phyloP scores from a whole-genome alignment of 1,140 invertebrate genomes.

The Drosophila jambulina region DNA sequence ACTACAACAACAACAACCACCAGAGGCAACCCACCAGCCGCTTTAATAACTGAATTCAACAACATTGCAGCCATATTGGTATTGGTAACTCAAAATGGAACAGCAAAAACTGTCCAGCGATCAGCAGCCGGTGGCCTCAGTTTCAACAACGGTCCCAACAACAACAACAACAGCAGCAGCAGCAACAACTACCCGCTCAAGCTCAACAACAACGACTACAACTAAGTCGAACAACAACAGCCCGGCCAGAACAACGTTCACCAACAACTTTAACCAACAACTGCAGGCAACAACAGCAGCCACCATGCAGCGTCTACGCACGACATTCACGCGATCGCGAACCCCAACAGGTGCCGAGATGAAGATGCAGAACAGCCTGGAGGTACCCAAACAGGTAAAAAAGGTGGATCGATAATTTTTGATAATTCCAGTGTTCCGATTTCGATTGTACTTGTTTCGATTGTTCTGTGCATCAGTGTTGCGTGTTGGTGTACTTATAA shows the following conservation, averaged over 20 bases:
- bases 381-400: constrained; percentile 93
- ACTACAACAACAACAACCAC: constrained; percentile 6
- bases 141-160: constrained; percentile 2
- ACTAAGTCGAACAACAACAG: constrained; percentile 10
- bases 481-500: constrained; percentile 6
- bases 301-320: constrained; percentile 91
- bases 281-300: constrained; percentile 18
- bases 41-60: constrained; percentile 2
- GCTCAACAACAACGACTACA: constrained; percentile 6
- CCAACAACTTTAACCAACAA: constrained; percentile 33
- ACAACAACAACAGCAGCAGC: constrained; percentile 5
- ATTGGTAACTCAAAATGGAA: constrained; percentile 7
- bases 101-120: constrained; percentile 44
- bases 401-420: constrained; percentile 21
- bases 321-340: constrained; percentile 93
- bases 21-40: background rate
- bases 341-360: constrained; percentile 94
- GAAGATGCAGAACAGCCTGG: constrained; percentile 95
- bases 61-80: constrained; percentile 8
- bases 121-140: constrained; percentile 19
- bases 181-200: constrained; percentile 9
- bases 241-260: constrained; percentile 9
- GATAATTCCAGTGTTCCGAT: constrained; percentile 9
- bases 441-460: background rate
- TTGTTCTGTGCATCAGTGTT: constrained; percentile 1